Percentiles rank a stretch among this genome's conserved stretches.
Evolutionary conservation across 2,888 invertebrate genomes (phyloP).

Genomic region (Leptinotarsa juncta): DNA sequence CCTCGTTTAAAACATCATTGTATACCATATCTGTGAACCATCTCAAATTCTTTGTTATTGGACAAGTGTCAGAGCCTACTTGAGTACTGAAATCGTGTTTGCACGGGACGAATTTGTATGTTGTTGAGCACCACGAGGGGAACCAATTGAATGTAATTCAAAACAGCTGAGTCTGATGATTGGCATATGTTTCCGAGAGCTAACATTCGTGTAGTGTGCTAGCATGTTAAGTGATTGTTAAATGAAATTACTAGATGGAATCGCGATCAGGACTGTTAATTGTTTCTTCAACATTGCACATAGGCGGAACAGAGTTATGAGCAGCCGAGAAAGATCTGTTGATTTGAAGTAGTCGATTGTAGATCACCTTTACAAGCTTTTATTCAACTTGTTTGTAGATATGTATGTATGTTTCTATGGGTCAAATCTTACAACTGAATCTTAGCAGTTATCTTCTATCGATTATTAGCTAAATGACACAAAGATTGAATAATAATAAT

Average conservation of each 20-base stretch:
- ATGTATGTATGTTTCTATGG: too few species aligned
- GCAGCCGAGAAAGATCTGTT: background rate
- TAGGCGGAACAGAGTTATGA: background rate
- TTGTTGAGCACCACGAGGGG: slow-evolving; percentile 1
- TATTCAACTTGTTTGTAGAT: too few species aligned
- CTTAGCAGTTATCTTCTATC: too few species aligned
- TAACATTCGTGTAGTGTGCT: background rate
- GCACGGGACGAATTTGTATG: slow-evolving; percentile 1
- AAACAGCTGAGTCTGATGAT: slow-evolving; percentile 11
- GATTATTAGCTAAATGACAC: too few species aligned
- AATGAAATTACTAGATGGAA: background rate
- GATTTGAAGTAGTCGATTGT: too few species aligned
- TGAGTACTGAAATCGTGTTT: background rate
- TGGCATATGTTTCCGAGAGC: slow-evolving; percentile 3
- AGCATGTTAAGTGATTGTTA: slow-evolving; percentile 6
- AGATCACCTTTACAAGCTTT: too few species aligned
- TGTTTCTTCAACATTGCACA: background rate
- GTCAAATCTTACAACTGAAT: too few species aligned
- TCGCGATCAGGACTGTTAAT: background rate
- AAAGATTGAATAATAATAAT: too few species aligned
- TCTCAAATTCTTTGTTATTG: background rate
- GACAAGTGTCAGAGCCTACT: background rate
- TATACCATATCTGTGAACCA: background rate
- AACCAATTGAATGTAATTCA: slow-evolving; percentile 13
- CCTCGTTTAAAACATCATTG: background rate